Evolutionary conservation across 2,113 vertebrate genomes (phyloP), one percentile per base, ranked within the genome.

Genomic region (Hyperopisus bebe): DNA sequence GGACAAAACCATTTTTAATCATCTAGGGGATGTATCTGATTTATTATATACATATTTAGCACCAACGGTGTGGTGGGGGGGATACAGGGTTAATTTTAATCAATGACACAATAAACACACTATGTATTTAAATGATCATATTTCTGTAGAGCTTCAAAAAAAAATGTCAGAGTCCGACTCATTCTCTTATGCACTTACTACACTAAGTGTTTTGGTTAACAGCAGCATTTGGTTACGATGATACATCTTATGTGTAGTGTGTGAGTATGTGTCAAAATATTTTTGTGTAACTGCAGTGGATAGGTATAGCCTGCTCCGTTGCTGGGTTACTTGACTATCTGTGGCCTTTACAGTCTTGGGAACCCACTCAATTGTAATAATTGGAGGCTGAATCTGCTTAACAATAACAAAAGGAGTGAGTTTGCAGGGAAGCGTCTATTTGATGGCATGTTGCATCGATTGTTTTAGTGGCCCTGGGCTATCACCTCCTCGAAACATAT

Each of bases 181-280:
- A 53, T 91, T 35, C 74, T 86, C 77, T 88, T 88, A 77, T 90
- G 85, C 11, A 80, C 62, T 88, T 89, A 90, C 89, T 89, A 87
- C 46, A 92, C 86, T 70, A 89, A 77, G 88, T 90, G 88, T 92
- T 95, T 95, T 95, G 94, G 94, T 95, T 94, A 90, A 90, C 93
- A 95, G 94, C 94, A 93, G 93, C 93, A 92, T 95, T 95, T 94
- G 93, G 94, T 91, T 93, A 86, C 39, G 47, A 88, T 90, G 88
- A 91, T 74, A 90, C 91, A 90, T 92, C 88, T 90, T 90, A 92
- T 70, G 87, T 90, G 91, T 89, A 89, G 66, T 90, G 88, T 83
- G 77, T 58, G 47, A 89, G 84, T 44, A 17, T 77, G 70, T 87
- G 80, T 62, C 87, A 84, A 89, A 89, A 90, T 46, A 90, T 82